Percentiles rank a stretch among this genome's conserved stretches.
These are phyloP conservation scores for Caradrina clavipalpis DNA, from an alignment of 2,888 invertebrate species.

Conservation along the genomic window DNA sequence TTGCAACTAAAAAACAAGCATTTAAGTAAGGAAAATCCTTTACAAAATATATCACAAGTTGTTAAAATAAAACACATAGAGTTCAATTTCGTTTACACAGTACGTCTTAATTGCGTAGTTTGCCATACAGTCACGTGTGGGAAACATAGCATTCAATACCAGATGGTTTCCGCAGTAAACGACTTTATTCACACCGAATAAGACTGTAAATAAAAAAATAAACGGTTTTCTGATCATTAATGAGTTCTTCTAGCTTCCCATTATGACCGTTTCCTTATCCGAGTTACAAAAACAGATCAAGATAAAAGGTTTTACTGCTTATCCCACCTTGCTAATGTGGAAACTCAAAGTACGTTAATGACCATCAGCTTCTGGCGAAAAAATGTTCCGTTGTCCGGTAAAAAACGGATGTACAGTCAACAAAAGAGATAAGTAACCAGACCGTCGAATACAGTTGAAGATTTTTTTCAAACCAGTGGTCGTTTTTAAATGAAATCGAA, in stretches of 20 bases:
- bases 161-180: background rate
- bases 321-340: background rate
- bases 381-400: too few relatives aligned
- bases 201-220: background rate
- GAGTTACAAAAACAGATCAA: slow-evolving; percentile 35
- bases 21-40: background rate
- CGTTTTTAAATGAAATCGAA: too few relatives aligned
- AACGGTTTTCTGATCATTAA: background rate
- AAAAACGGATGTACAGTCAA: too few relatives aligned
- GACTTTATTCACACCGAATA: background rate
- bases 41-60: background rate
- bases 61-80: background rate
- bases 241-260: background rate
- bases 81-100: background rate
- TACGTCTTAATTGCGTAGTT: background rate
- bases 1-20: too few relatives aligned
- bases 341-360: slow-evolving; percentile 15
- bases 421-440: too few relatives aligned
- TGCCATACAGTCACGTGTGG: background rate
- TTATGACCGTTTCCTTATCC: background rate
- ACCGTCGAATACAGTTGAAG: too few relatives aligned
- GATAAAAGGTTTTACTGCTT: slow-evolving; percentile 14
- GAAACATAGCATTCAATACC: background rate
- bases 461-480: too few relatives aligned
- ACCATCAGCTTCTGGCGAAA: slow-evolving; percentile 7